Percentiles rank a stretch among this genome's conserved stretches.
Evolutionary conservation across 2,888 invertebrate genomes (phyloP).

Genomic region (Muscina levida): DNA sequence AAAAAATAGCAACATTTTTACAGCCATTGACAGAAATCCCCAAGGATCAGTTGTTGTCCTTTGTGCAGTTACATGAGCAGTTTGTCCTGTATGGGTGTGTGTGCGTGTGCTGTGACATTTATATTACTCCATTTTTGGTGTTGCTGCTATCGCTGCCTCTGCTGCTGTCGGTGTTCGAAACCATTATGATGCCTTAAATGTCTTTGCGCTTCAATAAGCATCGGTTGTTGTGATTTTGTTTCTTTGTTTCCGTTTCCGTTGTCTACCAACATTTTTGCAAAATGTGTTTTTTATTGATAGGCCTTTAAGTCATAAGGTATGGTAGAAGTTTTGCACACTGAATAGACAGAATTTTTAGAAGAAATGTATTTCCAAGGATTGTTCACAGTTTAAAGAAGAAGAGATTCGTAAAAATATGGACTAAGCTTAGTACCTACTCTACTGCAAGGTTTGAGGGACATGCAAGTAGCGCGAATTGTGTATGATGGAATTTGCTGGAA

Average conservation of each 20-base stretch:
- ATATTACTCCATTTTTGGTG: conserved; percentile 34
- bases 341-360: too few relatives aligned
- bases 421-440: too few relatives aligned
- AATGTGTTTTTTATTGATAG: conserved; percentile 39
- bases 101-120: conserved; percentile 36
- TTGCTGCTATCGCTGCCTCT: too few relatives aligned
- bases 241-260: conserved; percentile 60
- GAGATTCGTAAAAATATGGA: too few relatives aligned
- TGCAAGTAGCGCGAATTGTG: too few relatives aligned
- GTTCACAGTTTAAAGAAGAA: too few relatives aligned
- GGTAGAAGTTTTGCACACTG: not conserved
- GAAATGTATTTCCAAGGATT: too few relatives aligned
- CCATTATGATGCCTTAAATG: conserved; percentile 75
- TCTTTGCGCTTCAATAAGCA: conserved; percentile 72
- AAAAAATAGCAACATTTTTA: conserved; percentile 16
- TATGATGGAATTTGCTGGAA: too few relatives aligned
- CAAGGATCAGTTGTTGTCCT: conserved; percentile 17
- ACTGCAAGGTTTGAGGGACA: too few relatives aligned
- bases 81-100: not conserved
- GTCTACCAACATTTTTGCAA: conserved; percentile 50
- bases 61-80: not conserved
- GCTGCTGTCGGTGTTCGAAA: too few relatives aligned
- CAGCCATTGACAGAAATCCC: conserved; percentile 29
- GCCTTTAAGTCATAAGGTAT: not conserved
- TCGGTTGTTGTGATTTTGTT: conserved; percentile 65